These are phyloP conservation scores for Chromoteleia sp. DNA, from an alignment of 2,888 invertebrate genomes.

Conservation along the genomic window DNA sequence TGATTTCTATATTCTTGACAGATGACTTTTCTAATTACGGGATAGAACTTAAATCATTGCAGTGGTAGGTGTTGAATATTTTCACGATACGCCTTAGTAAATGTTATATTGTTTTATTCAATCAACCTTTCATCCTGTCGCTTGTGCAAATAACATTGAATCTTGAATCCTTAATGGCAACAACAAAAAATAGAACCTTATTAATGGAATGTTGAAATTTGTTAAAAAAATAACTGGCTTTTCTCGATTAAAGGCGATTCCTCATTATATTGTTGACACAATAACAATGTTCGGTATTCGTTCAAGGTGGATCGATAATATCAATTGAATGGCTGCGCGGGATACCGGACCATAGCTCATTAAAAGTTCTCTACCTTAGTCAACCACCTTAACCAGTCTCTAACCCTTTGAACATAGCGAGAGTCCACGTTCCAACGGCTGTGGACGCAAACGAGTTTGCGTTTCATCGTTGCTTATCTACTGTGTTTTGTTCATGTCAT, in stretches of 20 bases:
- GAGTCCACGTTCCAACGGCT: conserved; percentile 25
- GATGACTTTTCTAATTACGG: too few relatives aligned
- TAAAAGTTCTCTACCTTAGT: conserved; percentile 72
- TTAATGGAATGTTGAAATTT: too few relatives aligned
- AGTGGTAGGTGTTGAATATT: too few relatives aligned
- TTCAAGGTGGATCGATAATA: conserved; percentile 58
- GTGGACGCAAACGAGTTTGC: conserved; percentile 29
- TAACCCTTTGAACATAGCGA: conserved; percentile 19
- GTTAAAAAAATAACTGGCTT: too few relatives aligned
- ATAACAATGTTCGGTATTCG: conserved; percentile 64
- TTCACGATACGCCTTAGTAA: too few relatives aligned
- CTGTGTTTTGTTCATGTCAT: conserved; percentile 77
- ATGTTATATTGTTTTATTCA: too few relatives aligned
- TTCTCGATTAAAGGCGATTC: conserved; percentile 28
- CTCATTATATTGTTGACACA: conserved; percentile 59
- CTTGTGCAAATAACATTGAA: too few relatives aligned
- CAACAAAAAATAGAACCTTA: too few relatives aligned
- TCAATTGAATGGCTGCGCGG: conserved; percentile 61
- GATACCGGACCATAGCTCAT: conserved; percentile 74
- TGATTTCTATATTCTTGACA: too few relatives aligned
- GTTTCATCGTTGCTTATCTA: conserved; percentile 75
- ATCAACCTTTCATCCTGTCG: too few relatives aligned
- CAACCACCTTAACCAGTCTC: conserved; percentile 48
- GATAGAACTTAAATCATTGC: too few relatives aligned
- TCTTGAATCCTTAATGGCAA: too few relatives aligned